Base-by-base conservation (phyloP, 2,888 invertebrate genomes). In the Andrena marginata region DNA sequence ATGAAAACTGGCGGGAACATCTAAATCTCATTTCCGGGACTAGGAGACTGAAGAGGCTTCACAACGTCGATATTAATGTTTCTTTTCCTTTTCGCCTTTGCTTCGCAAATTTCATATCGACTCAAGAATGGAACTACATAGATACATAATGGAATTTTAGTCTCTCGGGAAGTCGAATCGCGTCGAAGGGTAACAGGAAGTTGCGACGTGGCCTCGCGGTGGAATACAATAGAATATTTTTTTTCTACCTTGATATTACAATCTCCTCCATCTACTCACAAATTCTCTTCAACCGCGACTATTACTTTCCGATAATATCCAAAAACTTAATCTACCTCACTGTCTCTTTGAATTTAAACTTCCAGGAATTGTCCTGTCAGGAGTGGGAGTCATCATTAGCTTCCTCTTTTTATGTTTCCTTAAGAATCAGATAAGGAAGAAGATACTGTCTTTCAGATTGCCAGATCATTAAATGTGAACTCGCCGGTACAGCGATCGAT, bases 1-100 rank as follows among this genome's bases (percentile, higher is more conserved):
- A 71, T 65, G 42, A 67, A 60, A 56, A 23, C 7, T 20, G 51
- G 10, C 20, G 49, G n/a, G 60, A 67, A 62, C 54, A 70, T 73
- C 63, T 72, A 35, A 75, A 49, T 81, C 63, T 80, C 62, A 68
- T 67, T 77, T 77, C 71, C 77, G 35, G 69, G 85, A 80, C 84
- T 84, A 85, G 85, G 80, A 85, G 68, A 80, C 68, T 65, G 75
- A 74, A 64, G 35, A 81, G 49, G 51, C n/a, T 82, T 51, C 49
- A n/a, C 35, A 67, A 33, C 20, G 16, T 35, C 63, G 7, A 33
- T 20, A 59, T 77, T 13, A 26, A 60, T 20, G 51, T 31, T 51
- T 35, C 20, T 49, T 48, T 42, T 10, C 3, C n/a, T 65, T 33
- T 49, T 20, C 23, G 35, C n/a, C 16, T 33, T 7, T 8, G n/a